Evolutionary conservation across 2,797 vertebrate genomes (phyloP).

Genomic region (Gambelia wislizenii): DNA sequence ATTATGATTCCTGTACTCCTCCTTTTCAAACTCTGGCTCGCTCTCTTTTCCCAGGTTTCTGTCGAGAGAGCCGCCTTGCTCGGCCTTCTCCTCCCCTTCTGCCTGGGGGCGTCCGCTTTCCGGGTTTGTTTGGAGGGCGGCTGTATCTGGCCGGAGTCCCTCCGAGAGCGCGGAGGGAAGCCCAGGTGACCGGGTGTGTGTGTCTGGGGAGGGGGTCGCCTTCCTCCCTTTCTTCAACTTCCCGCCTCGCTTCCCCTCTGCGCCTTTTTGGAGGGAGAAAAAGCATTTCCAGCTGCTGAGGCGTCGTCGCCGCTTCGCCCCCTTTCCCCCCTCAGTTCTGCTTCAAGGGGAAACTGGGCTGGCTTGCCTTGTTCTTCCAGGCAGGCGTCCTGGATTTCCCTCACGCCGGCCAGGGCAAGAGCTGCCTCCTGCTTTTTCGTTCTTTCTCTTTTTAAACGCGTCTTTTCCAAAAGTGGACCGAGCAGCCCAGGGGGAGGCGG

Average conservation of each 20-base stretch:
- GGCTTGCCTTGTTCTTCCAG: conserved; percentile 49
- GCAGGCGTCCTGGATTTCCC: not conserved
- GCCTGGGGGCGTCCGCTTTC: conserved; percentile 55
- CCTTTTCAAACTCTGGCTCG: not conserved
- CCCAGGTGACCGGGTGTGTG: conserved; percentile 76
- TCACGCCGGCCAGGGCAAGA: not conserved
- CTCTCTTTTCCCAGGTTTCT: not conserved
- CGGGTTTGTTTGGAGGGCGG: no score
- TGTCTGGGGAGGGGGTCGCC: conserved; percentile 22
- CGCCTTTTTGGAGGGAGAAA: conserved; percentile 31
- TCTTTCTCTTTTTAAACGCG: no score
- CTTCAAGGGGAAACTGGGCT: conserved; percentile 55
- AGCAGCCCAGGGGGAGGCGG: not conserved
- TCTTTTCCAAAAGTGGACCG: not conserved
- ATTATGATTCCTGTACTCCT: conserved; percentile 24
- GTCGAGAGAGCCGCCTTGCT: not conserved
- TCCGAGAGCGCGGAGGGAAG: conserved; percentile 43
- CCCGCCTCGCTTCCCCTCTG: conserved; percentile 56
- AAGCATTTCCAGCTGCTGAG: no score
- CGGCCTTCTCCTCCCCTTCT: conserved; percentile 22
- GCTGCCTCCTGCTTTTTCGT: no score
- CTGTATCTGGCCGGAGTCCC: conserved; percentile 53
- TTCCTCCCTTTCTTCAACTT: conserved; percentile 48
- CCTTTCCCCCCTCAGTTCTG: conserved; percentile 53
- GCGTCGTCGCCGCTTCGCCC: not conserved